These are phyloP conservation scores for Drosophila mojavensis DNA, from an alignment of 1,140 invertebrate species.

Conservation along the genomic window DNA sequence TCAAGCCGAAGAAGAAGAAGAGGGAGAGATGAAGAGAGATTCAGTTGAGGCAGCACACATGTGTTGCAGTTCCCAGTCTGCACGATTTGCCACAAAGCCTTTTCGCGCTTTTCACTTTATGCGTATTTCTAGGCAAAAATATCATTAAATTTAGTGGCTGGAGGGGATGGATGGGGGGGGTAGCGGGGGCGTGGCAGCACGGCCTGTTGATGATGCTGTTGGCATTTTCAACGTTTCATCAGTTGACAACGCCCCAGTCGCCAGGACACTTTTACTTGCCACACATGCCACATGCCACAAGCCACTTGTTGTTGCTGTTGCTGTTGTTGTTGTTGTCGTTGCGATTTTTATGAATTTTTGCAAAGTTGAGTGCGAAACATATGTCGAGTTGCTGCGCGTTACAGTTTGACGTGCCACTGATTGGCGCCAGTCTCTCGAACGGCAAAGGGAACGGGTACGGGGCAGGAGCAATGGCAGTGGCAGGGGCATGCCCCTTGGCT, in stretches of 20 bases:
- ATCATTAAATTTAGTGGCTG: conserved; percentile 68
- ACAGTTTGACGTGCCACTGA: conserved; percentile 68
- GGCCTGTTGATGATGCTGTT: conserved; percentile 59
- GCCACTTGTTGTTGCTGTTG: conserved; percentile 30
- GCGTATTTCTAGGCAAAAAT: conserved; percentile 59
- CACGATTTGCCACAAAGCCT: conserved; percentile 5
- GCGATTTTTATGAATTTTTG: conserved; percentile 72
- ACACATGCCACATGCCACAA: conserved; percentile 1
- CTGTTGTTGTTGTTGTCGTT: conserved; percentile 38
- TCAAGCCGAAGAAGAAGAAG: conserved; percentile 7
- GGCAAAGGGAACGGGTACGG: background rate
- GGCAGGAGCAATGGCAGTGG: background rate
- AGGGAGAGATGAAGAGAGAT: too few species aligned
- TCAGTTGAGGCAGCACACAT: conserved; percentile 41
- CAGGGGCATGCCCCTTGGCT: conserved; percentile 10
- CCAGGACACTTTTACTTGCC: conserved; percentile 68
- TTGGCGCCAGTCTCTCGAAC: conserved; percentile 48
- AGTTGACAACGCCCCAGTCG: conserved; percentile 66
- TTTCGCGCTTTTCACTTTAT: conserved; percentile 41
- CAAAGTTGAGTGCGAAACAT: conserved; percentile 67
- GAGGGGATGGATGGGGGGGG: conserved; percentile 3
- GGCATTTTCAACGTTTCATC: conserved; percentile 46
- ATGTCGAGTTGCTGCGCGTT: conserved; percentile 55
- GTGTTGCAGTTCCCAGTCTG: conserved; percentile 61
- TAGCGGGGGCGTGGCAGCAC: conserved; percentile 33